Conservation (phyloP, 2,797 vertebrate species). For the Ctenopoma kingsleyae region DNA sequence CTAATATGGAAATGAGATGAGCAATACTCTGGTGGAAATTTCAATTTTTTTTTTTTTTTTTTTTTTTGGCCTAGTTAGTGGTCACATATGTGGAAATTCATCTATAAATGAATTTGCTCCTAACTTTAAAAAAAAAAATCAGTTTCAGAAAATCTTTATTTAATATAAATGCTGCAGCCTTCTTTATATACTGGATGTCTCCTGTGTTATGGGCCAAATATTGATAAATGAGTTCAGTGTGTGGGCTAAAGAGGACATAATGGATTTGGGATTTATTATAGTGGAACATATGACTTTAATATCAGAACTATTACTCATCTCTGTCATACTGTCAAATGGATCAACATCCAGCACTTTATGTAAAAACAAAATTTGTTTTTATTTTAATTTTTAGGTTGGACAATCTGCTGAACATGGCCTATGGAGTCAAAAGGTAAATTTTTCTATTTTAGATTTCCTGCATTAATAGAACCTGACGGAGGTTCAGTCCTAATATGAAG, state of each 20-base stretch:
- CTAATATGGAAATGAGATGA: constrained; percentile 51
- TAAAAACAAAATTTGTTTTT: constrained; percentile 59
- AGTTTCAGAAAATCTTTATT: neutral
- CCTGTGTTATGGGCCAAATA: constrained; percentile 20
- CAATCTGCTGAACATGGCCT: constrained; percentile 99
- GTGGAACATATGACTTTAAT: constrained; percentile 12
- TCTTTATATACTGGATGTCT: constrained; percentile 1
- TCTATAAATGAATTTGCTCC: neutral
- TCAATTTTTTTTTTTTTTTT: neutral
- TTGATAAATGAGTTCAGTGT: constrained; percentile 24
- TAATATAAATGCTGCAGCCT: neutral
- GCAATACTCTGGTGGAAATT: constrained; percentile 31
- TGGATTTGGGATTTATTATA: constrained; percentile 4
- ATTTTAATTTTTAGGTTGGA: constrained; percentile 93
- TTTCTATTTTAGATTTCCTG: constrained; percentile 19
- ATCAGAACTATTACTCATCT: constrained; percentile 56
- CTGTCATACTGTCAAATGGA: constrained; percentile 49
- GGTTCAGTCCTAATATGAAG: constrained; percentile 9
- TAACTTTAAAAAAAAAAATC: neutral
- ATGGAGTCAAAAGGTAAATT: constrained; percentile 98
- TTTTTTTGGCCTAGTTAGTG: neutral
- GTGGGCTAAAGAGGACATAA: constrained; percentile 21
- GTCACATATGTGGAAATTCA: constrained; percentile 12
- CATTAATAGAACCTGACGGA: constrained; percentile 38
- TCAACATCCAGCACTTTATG: neutral